A percentile compares a stretch with the other conserved stretches of the same genome.
These are phyloP conservation scores for Pelusios castaneus DNA, from an alignment of 2,113 vertebrate species.

Conservation along the genomic window DNA sequence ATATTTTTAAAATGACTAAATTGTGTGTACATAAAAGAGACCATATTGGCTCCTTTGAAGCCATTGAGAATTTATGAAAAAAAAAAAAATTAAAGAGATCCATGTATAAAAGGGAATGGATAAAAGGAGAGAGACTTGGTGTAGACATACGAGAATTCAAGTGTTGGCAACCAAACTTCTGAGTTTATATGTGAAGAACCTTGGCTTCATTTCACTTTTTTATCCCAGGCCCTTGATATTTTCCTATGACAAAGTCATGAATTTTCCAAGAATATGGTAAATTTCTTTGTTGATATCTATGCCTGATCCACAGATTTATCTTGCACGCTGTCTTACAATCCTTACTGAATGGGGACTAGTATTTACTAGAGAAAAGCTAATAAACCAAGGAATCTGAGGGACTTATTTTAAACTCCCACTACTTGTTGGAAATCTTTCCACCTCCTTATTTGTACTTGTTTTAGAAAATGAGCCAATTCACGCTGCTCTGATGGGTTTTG, in stretches of 20 bases:
- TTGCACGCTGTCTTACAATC: not conserved
- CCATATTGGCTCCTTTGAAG: not conserved
- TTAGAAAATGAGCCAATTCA: not conserved
- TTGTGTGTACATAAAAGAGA: not conserved
- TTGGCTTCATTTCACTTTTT: not conserved
- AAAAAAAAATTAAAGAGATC: not conserved
- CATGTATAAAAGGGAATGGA: fast-evolving
- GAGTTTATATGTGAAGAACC: not conserved
- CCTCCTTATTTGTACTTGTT: not conserved
- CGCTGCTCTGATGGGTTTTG: not conserved
- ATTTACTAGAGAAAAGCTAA: not conserved
- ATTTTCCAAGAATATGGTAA: not conserved
- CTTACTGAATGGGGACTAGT: not conserved
- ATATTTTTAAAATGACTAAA: not conserved
- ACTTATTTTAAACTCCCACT: not conserved
- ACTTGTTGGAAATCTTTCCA: not conserved
- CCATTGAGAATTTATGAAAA: not conserved
- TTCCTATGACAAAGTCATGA: not conserved
- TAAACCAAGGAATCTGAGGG: not conserved
- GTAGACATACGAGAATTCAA: not conserved
- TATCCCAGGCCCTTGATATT: not conserved
- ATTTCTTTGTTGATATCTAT: not conserved
- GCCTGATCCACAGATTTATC: not conserved
- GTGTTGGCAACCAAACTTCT: not conserved
- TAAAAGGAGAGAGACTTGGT: not conserved